Conservation (phyloP, 2,797 vertebrate genomes). For the Halcyon chelicuti region DNA sequence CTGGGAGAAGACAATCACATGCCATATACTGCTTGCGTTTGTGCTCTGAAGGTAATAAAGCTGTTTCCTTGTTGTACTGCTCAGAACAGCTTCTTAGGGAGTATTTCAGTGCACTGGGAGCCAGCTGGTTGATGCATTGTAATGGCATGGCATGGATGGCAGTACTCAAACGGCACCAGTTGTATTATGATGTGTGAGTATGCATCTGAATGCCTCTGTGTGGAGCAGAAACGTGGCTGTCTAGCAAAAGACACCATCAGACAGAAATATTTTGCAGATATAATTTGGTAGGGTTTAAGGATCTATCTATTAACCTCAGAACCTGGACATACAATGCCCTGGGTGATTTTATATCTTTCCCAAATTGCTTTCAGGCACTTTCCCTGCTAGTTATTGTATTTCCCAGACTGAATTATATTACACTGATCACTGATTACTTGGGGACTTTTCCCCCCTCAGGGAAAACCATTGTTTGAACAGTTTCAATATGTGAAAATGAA, state of each 20-base stretch:
- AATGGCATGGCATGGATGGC: background rate
- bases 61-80: background rate
- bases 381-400: background rate
- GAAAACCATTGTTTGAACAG: background rate
- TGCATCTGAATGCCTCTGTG: background rate
- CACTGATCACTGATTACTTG: background rate
- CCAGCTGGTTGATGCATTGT: background rate
- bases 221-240: background rate
- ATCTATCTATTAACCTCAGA: background rate
- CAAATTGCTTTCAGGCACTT: constrained; percentile 12
- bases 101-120: background rate
- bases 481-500: background rate
- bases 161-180: background rate
- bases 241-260: background rate
- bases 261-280: background rate
- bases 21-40: background rate
- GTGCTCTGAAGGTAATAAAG: background rate
- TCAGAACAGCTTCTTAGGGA: background rate
- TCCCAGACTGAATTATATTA: constrained; percentile 8
- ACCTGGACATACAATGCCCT: background rate
- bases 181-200: background rate
- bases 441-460: background rate
- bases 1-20: background rate
- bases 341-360: background rate
- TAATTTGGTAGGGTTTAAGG: background rate